Base-by-base conservation (phyloP, 1,140 invertebrate genomes). In the Hycleus cichorii region DNA sequence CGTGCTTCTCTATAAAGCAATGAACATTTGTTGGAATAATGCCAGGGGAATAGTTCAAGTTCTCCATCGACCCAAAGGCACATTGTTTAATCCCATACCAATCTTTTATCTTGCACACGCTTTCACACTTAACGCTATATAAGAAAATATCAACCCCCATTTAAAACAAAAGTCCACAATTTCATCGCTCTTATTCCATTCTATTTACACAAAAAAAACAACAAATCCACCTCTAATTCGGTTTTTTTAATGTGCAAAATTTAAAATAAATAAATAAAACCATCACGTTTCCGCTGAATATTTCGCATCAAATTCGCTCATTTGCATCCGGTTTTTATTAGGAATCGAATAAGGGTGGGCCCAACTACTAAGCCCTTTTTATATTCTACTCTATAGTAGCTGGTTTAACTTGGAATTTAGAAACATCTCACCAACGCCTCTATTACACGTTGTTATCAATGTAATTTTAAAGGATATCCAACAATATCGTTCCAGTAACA, bases 1-100 rank as follows among this genome's bases (percentile, higher is more conserved):
- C 43, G 43, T 47, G 54, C 32, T 32, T 58, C 61, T 65, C 63
- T 58, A 65, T 67, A 60, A 65, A 65, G 57, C 61, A 52, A 60
- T 60, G 61, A 60, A 58, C 62, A 57, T 59, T 63, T 48, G 52
- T 56, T 49, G 59, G 51, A 63, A 54, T 64, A 61, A 67, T 53
- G 54, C 53, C 63, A n/a, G 25, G 63, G 63, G 65, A 67, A 49
- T 48, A 59, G 40, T 68, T 27, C 39, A 50, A 42, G 42, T 58
- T 46, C 58, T 55, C 55, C 49, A 50, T 56, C 58, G 54, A 57
- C 63, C 59, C 53, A 54, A 48, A 62, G 62, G 47, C 66, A 66
- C 66, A 61, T 71, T 68, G 58, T 68, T 70, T 70, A 71, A 72
- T 72, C 71, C 69, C 69, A 70, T 69, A 68, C 69, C 69, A 73